Evolutionary conservation across 1,140 invertebrate genomes (phyloP), one percentile per base, ranked within the genome.

Genomic region (Magallana gigas): DNA sequence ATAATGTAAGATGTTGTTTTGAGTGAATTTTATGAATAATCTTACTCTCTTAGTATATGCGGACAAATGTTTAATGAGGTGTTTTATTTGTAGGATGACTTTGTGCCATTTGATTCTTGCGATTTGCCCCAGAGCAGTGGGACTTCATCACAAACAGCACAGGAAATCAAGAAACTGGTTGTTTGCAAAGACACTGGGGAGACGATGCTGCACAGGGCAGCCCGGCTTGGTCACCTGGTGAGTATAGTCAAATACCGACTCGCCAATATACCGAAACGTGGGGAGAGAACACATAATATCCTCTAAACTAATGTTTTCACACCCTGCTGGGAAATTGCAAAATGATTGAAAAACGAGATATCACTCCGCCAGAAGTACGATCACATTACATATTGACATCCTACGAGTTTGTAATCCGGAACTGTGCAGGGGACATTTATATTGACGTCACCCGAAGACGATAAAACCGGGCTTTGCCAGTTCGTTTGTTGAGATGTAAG

Each of bases 141-240:
- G 11, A 57, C 57, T 1, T 8, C 12, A 29, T 8, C 81, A 57
- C 14, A 18, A 83, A 56, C 48, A 57, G 57, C 36, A 11, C 81
- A 57, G 48, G 98, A 98, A 95, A 97, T 98, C 76, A 97, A 98
- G 94, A 96, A 97, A 82, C 97, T 98, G 96, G 97, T 98, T 86
- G 96, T 98, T 80, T 99, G 98, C 94, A 98, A 98, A 94, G 97
- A 98, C 23, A 96, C 98, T 14, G 98, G 98, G 14, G 98, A 99
- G 94, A 98, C 98, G 0, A 96, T 98, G 88, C 95, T 99, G 76
- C 98, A 99, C 93, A 96, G 98, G 92, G 98, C 98, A 84, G 97
- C 98, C 12, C 96, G 98, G 92, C 96, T 98, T 71, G 98, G 98
- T 80, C 97, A 98, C 92, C 97, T 97, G 93, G 97, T 98, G 95